Evolutionary conservation across 2,113 vertebrate genomes (phyloP).

Genomic region (Takifugu flavidus): DNA sequence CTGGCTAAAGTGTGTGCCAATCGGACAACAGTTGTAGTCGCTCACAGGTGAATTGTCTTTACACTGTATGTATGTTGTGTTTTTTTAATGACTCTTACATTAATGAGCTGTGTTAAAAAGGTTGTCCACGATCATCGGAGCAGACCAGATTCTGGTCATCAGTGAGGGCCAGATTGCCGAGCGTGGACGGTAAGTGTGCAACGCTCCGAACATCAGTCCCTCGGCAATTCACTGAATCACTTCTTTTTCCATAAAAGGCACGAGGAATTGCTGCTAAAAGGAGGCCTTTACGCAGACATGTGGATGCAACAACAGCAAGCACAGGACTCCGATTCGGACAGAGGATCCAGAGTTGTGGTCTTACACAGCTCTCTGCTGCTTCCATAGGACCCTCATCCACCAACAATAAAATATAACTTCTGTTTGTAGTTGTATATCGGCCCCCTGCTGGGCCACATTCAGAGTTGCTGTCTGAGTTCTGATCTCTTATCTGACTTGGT

Average conservation of each 20-base stretch:
- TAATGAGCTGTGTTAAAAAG: constrained; percentile 55
- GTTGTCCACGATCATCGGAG: constrained; percentile 88
- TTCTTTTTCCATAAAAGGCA: constrained; percentile 74
- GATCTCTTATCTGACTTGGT: no score
- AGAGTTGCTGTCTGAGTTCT: no score
- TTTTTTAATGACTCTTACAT: neutral
- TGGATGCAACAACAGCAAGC: constrained; percentile 87
- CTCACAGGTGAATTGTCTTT: constrained; percentile 82
- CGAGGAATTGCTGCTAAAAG: constrained; percentile 83
- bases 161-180: constrained; percentile 84
- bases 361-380: no score
- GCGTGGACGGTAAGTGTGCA: constrained; percentile 80
- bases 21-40: constrained; percentile 88
- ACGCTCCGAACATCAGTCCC: neutral
- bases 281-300: constrained; percentile 87
- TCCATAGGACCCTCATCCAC: no score
- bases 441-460: no score
- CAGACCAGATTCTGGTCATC: constrained; percentile 93
- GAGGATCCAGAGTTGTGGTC: constrained; percentile 69
- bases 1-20: constrained; percentile 86
- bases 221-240: neutral
- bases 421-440: no score
- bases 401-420: no score
- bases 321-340: constrained; percentile 73
- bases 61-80: neutral